phyloP scores from a whole-genome alignment of 2,888 invertebrate genomes.

The Xylota sylvarum region DNA sequence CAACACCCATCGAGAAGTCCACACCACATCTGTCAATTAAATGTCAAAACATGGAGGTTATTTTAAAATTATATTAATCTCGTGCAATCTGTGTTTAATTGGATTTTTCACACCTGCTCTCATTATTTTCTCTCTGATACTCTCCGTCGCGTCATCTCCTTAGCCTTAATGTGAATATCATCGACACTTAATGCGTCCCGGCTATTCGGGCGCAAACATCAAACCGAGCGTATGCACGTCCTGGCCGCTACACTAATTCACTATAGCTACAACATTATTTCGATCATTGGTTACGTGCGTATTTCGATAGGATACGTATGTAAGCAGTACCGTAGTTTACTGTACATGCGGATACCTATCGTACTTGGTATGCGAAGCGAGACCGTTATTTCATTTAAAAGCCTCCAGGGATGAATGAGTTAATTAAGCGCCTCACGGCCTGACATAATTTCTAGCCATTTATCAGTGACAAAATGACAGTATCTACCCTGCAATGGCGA shows the following conservation, averaged over 20 bases:
- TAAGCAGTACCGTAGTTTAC: constrained; percentile 58
- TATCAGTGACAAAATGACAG: constrained; percentile 82
- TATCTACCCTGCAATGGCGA: constrained; percentile 75
- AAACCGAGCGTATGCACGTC: constrained; percentile 33
- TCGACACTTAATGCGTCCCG: constrained; percentile 56
- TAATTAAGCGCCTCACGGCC: constrained; percentile 83
- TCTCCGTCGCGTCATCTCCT: constrained; percentile 19
- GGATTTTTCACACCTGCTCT: constrained; percentile 74
- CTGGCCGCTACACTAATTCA: constrained; percentile 44
- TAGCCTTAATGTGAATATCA: constrained; percentile 33
- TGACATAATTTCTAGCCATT: constrained; percentile 84
- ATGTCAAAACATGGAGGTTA: constrained; percentile 61
- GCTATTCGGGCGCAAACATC: constrained; percentile 47
- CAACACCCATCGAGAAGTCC: not conserved
- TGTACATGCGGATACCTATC: constrained; percentile 55
- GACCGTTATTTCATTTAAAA: constrained; percentile 74
- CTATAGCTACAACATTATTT: constrained; percentile 39
- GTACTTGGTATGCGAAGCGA: constrained; percentile 72
- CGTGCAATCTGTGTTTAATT: constrained; percentile 71
- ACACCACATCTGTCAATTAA: constrained; percentile 45
- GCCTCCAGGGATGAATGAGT: constrained; percentile 80
- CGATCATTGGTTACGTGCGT: constrained; percentile 56
- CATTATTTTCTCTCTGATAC: constrained; percentile 48
- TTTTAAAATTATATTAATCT: constrained; percentile 75
- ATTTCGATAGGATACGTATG: constrained; percentile 50